Evolutionary conservation across 2,888 invertebrate species (phyloP).

Genomic region (Oscheius myriophilus): DNA sequence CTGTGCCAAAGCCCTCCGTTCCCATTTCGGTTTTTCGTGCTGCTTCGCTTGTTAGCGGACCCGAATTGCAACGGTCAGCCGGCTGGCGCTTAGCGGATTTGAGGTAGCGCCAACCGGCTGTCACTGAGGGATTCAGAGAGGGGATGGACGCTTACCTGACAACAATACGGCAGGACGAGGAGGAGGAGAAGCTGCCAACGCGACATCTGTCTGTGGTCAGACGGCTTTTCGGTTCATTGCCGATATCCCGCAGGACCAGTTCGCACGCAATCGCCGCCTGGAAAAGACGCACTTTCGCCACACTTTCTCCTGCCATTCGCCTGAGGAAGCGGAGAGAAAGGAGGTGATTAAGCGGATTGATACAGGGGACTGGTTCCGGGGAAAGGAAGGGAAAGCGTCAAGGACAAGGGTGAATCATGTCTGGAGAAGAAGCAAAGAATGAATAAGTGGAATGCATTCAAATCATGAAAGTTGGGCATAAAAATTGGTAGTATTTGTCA

Average conservation of each 20-base stretch:
- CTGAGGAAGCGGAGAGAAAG: slow-evolving; percentile 1
- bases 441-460: too few relatives aligned
- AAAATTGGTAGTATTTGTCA: too few relatives aligned
- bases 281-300: slow-evolving; percentile 25
- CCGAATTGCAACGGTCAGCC: too few relatives aligned
- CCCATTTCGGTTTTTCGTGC: too few relatives aligned
- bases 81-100: too few relatives aligned
- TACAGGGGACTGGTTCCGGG: neutral
- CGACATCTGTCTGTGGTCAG: slow-evolving; percentile 26
- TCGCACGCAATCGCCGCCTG: slow-evolving; percentile 30
- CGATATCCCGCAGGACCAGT: slow-evolving; percentile 30
- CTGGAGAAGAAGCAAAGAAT: too few relatives aligned
- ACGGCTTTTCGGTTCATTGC: slow-evolving; percentile 32
- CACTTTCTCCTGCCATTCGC: slow-evolving; percentile 25
- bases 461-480: too few relatives aligned
- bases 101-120: too few relatives aligned
- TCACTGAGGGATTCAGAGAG: neutral
- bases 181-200: slow-evolving; percentile 19
- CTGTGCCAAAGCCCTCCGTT: too few relatives aligned
- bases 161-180: slow-evolving; percentile 7
- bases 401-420: too few relatives aligned
- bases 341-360: slow-evolving; percentile 1
- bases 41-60: too few relatives aligned
- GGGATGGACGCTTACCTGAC: slow-evolving; percentile 15
- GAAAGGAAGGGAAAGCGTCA: neutral